phyloP scores from a whole-genome alignment of 2,113 vertebrate genomes.

The Cervus canadensis region DNA sequence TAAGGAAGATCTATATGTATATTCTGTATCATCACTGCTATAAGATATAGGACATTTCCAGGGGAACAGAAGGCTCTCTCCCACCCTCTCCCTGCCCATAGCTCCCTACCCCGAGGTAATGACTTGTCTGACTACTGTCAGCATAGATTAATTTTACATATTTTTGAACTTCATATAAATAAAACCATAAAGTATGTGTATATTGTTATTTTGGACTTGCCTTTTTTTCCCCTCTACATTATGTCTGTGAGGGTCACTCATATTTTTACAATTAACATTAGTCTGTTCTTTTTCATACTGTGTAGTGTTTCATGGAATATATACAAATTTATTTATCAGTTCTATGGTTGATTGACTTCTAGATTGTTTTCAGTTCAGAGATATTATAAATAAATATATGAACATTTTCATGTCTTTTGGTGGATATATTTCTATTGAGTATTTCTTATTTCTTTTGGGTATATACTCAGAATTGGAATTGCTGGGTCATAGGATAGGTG shows the following conservation, averaged over 20 bases:
- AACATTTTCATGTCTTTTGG: background rate
- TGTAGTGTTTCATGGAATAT: background rate
- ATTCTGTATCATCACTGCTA: background rate
- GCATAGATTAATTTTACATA: background rate
- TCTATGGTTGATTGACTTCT: background rate
- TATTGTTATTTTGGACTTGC: background rate
- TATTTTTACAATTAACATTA: background rate
- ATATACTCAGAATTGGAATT: background rate
- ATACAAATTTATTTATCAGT: background rate
- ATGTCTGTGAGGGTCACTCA: background rate
- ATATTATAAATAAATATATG: background rate
- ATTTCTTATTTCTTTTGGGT: background rate
- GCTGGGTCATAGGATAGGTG: background rate
- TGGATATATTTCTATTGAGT: background rate
- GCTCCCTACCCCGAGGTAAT: background rate
- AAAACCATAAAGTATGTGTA: background rate
- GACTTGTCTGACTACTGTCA: background rate
- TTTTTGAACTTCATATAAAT: background rate
- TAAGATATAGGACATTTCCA: background rate
- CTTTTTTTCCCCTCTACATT: background rate
- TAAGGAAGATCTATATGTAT: background rate
- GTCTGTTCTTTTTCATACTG: background rate
- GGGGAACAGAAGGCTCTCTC: background rate
- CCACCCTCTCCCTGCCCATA: background rate
- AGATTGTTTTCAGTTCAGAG: background rate